Evolutionary conservation across 2,797 vertebrate species (phyloP), one percentile per base, ranked within the genome.

Genomic region (Sebastiscus albofasciatus): DNA sequence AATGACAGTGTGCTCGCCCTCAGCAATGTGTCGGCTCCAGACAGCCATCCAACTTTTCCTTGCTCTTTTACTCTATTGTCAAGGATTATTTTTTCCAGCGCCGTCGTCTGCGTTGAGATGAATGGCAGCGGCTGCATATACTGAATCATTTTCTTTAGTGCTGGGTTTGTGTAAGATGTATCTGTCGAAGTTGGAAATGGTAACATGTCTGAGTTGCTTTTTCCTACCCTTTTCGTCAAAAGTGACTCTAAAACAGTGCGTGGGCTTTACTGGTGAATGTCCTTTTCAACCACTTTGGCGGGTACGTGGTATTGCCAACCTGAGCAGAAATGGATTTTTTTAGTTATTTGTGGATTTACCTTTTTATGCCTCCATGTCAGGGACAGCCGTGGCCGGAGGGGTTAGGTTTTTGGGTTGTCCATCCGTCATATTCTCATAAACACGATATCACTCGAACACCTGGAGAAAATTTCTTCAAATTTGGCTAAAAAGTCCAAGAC

Each of bases 81-180:
- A 77, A 70, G 75, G 74, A 90, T 85, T 81, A 56, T 88, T 90
- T 85, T 85, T 86, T 73, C 61, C 62, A 49, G 12, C 12, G 2
- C 65, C 73, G 76, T 61, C 49, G 49, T 77, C 22, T 18, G 39
- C 2, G 0, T 29, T 46, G 77, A 80, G 80, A 89, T 80, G 67
- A 84, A 92, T 81, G 84, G 66, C 75, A 68, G 72, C 6, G 0
- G 66, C 67, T 81, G 62, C 68, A 69, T 60, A 27, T 42, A 75
- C 14, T 36, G 68, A 75, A 75, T 70, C 27, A 56, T 79, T 84
- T 79, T 79, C 75, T 68, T 12, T 24, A 16, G 33, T 3, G 9
- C 31, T 5, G 27, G 14, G 56, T 82, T 79, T 82, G 46, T 77
- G 59, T 82, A 61, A 8, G 59, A 76, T 67, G 36, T 62, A 1